Base-by-base conservation (phyloP, 2,888 invertebrate genomes). In the Agrochola circellaris region DNA sequence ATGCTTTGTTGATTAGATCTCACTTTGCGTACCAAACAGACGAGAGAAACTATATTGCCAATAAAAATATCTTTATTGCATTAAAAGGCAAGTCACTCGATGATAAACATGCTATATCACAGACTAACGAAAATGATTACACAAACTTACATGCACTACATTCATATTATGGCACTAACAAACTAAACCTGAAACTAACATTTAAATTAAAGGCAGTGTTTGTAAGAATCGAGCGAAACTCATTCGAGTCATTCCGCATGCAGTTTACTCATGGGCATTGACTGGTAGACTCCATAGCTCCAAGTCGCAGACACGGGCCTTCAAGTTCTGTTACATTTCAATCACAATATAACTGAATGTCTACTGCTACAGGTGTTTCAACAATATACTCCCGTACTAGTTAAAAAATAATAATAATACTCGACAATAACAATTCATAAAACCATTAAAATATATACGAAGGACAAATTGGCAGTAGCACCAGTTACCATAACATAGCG, bases 311-410 rank as follows among this genome's bases (percentile, higher is more conserved):
- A 87, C 78, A 80, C 76, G 75, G 83, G 77, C 84, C 82, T 87
- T 85, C 79, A 86, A 91, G 89, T 89, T 91, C 91, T 93, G 96
- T 96, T 96, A 96, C 96, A 96, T 96, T 96, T 96, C 96, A 93
- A 95, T 96, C 88, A 95, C 96, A 96, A 96, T 96, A 96, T 95
- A 95, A 94, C 91, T 91, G 91, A 93, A 93, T 93, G 89, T 92
- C 94, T 94, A 95, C 93, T 91, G 92, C 92, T 94, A 93, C 92
- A 91, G 93, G 91, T 93, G 91, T 90, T 91, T 91, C 93, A 94
- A 94, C 93, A 94, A 93, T 93, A 94, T 93, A 93, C 93, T 94
- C 92, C 93, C 93, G 93, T 92, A 92, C 92, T 93, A 94, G 90
- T 91, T 89, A 93, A 94, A 93, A 92, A 92, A 91, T 20, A 75